Evolutionary conservation across 1,140 invertebrate species (phyloP), one percentile per base, ranked within the genome.

Genomic region (Drosophila obscura): DNA sequence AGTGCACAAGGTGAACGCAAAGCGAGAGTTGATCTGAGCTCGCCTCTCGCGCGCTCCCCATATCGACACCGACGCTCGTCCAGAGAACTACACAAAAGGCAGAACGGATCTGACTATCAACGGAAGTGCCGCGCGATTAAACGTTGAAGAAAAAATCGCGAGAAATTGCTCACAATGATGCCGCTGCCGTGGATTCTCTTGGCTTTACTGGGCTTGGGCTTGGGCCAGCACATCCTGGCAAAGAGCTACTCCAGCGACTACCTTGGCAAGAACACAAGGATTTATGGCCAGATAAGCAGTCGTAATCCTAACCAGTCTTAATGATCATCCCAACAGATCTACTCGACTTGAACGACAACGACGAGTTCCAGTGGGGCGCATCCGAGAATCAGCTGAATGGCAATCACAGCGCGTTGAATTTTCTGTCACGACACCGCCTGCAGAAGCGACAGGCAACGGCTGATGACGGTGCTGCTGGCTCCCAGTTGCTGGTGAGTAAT

Each of bases 361-460:
- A 84, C 46, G 90, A 91, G 50, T 91, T 90, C 53, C 64, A 81
- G 35, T 91, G 90, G 90, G 85, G 89, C 24, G 72, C 64, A 1
- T 26, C 55, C 2, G 89, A 90, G 55, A 91, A 91, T 55, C 35
- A 50, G 8, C 52, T 56, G 15, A 46, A 73, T 48, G 45, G 15
- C 2, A 56, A 65, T 9, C 39, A 24, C 24, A 75, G 50, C 8
- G 62, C 46, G 9, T 41, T 65, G 9, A 72, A 56, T 64, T 88
- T 88, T 59, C 51, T 83, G 26, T 52, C 77, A 41, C 89, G 74
- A 60, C 89, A 91, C 67, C 81, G 69, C 35, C 66, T 87, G 2
- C 74, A 49, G 26, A 91, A 90, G 46, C 67, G 89, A 5, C 90
- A 90, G 35, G 63, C 83, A 49, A 28, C 67, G 8, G 22, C 28